Conservation (phyloP, 2,888 invertebrate genomes). For the Meghimatium bilineatum region DNA sequence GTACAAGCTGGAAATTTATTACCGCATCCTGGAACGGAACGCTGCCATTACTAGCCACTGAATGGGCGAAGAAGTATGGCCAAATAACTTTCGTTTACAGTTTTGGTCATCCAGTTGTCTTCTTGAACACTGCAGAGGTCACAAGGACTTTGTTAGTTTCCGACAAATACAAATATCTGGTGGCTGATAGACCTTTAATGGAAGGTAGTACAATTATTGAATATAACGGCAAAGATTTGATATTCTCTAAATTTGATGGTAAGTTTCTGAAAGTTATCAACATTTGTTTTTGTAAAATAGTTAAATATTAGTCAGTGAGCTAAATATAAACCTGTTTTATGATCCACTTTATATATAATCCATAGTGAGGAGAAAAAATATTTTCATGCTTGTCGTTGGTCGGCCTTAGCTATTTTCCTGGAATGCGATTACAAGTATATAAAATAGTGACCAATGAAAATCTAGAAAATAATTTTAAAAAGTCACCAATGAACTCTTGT, state of each 20-base stretch:
- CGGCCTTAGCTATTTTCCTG: too few relatives aligned
- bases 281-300: too few relatives aligned
- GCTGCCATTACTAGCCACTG: not conserved
- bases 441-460: too few relatives aligned
- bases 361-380: too few relatives aligned
- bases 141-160: not conserved
- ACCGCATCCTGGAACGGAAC: slow-evolving; percentile 1
- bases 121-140: not conserved
- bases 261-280: not conserved
- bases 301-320: too few relatives aligned
- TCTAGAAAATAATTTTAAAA: too few relatives aligned
- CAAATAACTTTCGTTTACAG: not conserved
- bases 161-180: not conserved
- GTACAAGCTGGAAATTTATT: not conserved
- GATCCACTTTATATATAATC: too few relatives aligned
- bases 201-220: not conserved
- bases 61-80: slow-evolving; percentile 4
- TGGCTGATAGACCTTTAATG: not conserved
- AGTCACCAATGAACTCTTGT: too few relatives aligned
- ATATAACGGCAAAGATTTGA: slow-evolving; percentile 10
- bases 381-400: too few relatives aligned
- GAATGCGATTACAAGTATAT: too few relatives aligned
- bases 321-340: too few relatives aligned
- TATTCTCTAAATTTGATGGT: slow-evolving; percentile 15
- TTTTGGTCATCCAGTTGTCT: not conserved